phyloP scores from a whole-genome alignment of 2,888 invertebrate species.

The Diaperis boleti region DNA sequence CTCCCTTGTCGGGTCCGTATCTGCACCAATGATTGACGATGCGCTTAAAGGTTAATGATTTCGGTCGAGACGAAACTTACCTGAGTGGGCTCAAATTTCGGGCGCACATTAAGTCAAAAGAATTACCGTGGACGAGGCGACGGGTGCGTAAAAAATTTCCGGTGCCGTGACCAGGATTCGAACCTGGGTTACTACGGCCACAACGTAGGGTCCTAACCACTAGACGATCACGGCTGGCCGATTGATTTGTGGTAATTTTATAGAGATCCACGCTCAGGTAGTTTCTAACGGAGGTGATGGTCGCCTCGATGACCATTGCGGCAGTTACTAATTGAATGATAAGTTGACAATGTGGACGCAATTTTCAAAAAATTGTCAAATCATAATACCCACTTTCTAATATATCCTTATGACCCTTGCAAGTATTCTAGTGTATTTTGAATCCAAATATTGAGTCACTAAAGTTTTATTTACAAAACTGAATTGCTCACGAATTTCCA shows the following conservation, averaged over 20 bases:
- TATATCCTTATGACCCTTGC: too few relatives aligned
- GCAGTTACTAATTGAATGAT: too few relatives aligned
- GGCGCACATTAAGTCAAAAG: slow-evolving; percentile 8
- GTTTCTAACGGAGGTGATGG: not conserved
- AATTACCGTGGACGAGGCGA: not conserved
- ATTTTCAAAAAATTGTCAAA: too few relatives aligned
- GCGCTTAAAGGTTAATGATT: slow-evolving; percentile 11
- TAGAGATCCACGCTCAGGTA: slow-evolving; percentile 9
- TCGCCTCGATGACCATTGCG: not conserved
- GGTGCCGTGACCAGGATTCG: slow-evolving; percentile 71
- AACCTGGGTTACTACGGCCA: slow-evolving; percentile 74
- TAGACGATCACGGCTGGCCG: slow-evolving; percentile 62
- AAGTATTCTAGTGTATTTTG: too few relatives aligned
- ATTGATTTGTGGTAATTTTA: slow-evolving; percentile 6
- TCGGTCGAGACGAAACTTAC: not conserved
- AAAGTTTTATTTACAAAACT: too few relatives aligned
- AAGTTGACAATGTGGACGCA: too few relatives aligned
- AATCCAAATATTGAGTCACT: too few relatives aligned
- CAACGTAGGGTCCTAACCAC: slow-evolving; percentile 70
- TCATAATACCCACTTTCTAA: too few relatives aligned
- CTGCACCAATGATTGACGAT: slow-evolving; percentile 24
- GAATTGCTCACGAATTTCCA: too few relatives aligned
- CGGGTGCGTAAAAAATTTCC: not conserved
- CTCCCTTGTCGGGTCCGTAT: slow-evolving; percentile 21
- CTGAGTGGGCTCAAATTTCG: not conserved